Conservation (phyloP, 2,797 vertebrate species). For the Malacoctenus gilli region DNA sequence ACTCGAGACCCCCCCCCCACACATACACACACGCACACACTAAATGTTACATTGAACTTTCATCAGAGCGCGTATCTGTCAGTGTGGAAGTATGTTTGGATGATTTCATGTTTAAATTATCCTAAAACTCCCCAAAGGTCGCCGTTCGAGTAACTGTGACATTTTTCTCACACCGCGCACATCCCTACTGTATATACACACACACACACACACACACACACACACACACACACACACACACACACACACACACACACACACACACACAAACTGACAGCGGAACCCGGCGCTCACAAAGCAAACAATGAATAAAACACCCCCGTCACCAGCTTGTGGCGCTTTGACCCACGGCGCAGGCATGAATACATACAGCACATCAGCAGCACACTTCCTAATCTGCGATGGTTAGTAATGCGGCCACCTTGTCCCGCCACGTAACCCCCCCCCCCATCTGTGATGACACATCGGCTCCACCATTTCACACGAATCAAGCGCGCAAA, state of each 20-base stretch:
- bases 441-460: constrained; percentile 80
- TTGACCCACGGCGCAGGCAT: constrained; percentile 72
- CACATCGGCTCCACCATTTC: constrained; percentile 78
- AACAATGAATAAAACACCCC: constrained; percentile 73
- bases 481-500: constrained; percentile 76
- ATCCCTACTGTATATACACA: constrained; percentile 36
- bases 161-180: constrained; percentile 32
- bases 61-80: constrained; percentile 16
- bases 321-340: constrained; percentile 58
- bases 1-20: constrained; percentile 28
- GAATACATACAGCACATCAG: constrained; percentile 80
- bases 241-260: constrained; percentile 4
- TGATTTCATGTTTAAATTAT: constrained; percentile 65
- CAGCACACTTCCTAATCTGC: constrained; percentile 71
- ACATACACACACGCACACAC: not conserved
- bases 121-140: constrained; percentile 51
- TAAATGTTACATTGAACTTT: constrained; percentile 52
- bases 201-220: not conserved
- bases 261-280: constrained; percentile 12
- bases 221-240: constrained; percentile 38
- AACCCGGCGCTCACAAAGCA: constrained; percentile 23
- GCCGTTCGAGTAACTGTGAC: constrained; percentile 63
- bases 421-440: constrained; percentile 69
- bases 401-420: constrained; percentile 72
- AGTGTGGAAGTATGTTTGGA: not conserved